Conservation (phyloP, 2,113 vertebrate genomes). For the Aphyosemion australe region DNA sequence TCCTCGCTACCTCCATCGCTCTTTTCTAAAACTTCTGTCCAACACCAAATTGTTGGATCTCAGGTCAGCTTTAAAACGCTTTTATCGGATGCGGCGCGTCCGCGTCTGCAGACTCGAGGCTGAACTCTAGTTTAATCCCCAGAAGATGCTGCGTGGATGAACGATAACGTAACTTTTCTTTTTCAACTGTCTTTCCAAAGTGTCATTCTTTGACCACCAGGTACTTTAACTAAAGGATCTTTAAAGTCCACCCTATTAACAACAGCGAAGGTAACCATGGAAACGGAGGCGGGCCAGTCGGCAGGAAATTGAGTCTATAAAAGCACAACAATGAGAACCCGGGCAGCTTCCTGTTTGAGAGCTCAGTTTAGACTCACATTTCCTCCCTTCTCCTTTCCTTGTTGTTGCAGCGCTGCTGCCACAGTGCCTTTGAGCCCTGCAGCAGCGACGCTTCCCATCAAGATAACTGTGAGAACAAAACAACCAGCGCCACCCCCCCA, state of each 20-base stretch:
- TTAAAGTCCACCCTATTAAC: constrained; percentile 59
- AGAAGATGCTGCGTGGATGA: too few relatives aligned
- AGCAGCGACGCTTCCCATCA: constrained; percentile 2
- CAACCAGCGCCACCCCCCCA: neutral
- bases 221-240: constrained; percentile 16
- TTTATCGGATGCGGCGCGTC: too few relatives aligned
- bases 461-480: neutral
- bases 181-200: neutral
- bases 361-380: constrained; percentile 74
- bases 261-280: constrained; percentile 55
- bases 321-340: constrained; percentile 77
- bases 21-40: constrained; percentile 2
- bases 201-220: constrained; percentile 7
- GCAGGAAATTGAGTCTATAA: constrained; percentile 77
- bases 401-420: constrained; percentile 44
- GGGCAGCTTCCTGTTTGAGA: constrained; percentile 76
- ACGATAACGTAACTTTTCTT: neutral
- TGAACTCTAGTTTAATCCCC: too few relatives aligned
- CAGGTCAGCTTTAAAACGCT: too few relatives aligned
- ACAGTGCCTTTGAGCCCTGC: constrained; percentile 49
- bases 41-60: too few relatives aligned
- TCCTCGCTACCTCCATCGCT: constrained; percentile 25
- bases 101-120: too few relatives aligned
- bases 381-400: constrained; percentile 55
- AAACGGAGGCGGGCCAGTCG: constrained; percentile 43